These are phyloP conservation scores for Artibeus jamaicensis DNA, from an alignment of 2,797 vertebrate species.

Conservation along the genomic window DNA sequence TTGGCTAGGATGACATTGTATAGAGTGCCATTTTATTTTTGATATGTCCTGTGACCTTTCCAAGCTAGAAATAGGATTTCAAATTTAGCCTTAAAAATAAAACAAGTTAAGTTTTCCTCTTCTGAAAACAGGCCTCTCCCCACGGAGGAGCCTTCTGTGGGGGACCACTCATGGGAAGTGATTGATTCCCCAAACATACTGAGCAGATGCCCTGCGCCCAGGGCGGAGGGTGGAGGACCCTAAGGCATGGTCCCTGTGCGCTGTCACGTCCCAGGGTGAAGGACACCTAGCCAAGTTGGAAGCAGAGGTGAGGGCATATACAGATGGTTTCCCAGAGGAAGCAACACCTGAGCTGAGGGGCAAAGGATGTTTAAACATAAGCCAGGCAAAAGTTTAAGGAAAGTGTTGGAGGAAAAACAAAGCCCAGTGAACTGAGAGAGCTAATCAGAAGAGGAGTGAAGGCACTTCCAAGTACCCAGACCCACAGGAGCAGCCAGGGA, in stretches of 20 bases:
- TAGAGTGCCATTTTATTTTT: conserved; percentile 23
- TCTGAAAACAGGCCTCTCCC: not conserved
- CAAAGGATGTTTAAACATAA: not conserved
- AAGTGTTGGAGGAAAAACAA: not conserved
- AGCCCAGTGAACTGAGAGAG: not conserved
- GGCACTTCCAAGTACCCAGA: not conserved
- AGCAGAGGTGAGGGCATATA: not conserved
- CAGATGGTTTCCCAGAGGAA: not conserved
- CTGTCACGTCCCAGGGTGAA: not conserved
- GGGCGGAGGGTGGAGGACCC: too few relatives aligned
- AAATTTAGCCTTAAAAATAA: not conserved
- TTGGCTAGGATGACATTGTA: not conserved
- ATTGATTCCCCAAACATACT: not conserved
- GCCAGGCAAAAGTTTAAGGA: not conserved
- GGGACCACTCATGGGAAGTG: not conserved
- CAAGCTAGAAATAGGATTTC: conserved; percentile 41
- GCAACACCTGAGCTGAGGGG: not conserved
- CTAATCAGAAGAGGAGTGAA: not conserved
- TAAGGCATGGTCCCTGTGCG: not conserved
- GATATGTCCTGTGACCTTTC: not conserved
- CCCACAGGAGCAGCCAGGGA: not conserved
- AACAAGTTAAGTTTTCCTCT: not conserved
- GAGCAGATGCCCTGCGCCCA: not conserved
- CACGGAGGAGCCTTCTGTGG: not conserved
- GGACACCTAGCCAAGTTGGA: not conserved